phyloP scores from a whole-genome alignment of 2,797 vertebrate species.

The Mallotus villosus region DNA sequence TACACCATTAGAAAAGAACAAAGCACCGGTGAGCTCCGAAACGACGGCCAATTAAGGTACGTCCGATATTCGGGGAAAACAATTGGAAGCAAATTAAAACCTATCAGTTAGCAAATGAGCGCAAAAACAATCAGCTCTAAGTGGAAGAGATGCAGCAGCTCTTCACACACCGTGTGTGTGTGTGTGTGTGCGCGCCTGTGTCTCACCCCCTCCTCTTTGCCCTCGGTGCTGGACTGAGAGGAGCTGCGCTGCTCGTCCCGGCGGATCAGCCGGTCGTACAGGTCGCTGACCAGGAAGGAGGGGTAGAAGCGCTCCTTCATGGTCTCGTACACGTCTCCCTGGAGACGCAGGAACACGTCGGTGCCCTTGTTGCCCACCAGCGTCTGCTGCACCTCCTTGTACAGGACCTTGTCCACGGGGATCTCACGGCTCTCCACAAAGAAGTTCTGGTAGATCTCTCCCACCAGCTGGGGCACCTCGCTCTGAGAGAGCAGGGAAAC shows the following conservation, averaged over 20 bases:
- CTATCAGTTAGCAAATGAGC: no score
- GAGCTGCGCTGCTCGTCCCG: conserved; percentile 80
- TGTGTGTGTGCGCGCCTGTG: neutral
- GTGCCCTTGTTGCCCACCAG: conserved; percentile 96
- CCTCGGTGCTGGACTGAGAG: conserved; percentile 78
- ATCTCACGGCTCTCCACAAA: conserved; percentile 97
- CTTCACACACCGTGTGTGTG: neutral
- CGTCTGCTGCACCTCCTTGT: conserved; percentile 97
- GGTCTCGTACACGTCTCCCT: conserved; percentile 87
- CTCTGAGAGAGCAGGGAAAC: conserved; percentile 55
- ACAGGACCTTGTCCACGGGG: conserved; percentile 90
- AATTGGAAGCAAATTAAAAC: no score
- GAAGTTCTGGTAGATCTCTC: conserved; percentile 98
- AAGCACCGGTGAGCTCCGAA: no score
- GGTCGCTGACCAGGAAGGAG: conserved; percentile 93
- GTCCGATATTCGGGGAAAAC: no score
- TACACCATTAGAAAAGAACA: no score
- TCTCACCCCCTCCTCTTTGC: conserved; percentile 88
- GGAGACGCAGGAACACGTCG: conserved; percentile 90
- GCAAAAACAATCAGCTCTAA: no score
- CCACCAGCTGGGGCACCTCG: conserved; percentile 87
- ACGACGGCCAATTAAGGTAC: no score
- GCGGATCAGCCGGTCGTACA: conserved; percentile 87
- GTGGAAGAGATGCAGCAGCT: no score
- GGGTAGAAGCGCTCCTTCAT: conserved; percentile 96